phyloP scores from a whole-genome alignment of 2,888 invertebrate species.

The Lathronympha strigana region DNA sequence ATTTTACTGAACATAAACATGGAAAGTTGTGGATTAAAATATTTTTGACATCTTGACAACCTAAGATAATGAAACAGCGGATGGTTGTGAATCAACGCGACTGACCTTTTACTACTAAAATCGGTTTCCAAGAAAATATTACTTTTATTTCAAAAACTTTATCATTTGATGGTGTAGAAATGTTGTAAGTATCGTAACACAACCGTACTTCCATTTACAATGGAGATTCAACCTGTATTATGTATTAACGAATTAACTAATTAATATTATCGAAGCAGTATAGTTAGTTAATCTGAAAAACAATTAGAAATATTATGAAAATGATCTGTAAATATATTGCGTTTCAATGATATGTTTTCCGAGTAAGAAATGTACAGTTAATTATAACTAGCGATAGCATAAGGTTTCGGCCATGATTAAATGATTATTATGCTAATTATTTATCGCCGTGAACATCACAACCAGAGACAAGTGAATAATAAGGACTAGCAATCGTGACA shows the following conservation, averaged over 20 bases:
- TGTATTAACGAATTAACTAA: slow-evolving; percentile 29
- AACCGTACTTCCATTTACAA: slow-evolving; percentile 16
- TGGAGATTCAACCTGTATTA: slow-evolving; percentile 25
- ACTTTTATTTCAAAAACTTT: not conserved
- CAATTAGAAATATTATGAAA: slow-evolving; percentile 31
- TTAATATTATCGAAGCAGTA: slow-evolving; percentile 25
- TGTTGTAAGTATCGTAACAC: not conserved
- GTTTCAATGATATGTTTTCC: slow-evolving; percentile 51
- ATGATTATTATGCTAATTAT: slow-evolving; percentile 60
- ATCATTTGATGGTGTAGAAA: not conserved
- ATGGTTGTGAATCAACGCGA: slow-evolving; percentile 9
- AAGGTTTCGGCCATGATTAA: slow-evolving; percentile 72
- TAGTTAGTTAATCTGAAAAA: slow-evolving; percentile 37
- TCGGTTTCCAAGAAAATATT: not conserved
- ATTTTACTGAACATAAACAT: too few species aligned
- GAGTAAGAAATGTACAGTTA: slow-evolving; percentile 68
- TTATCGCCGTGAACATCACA: slow-evolving; percentile 68
- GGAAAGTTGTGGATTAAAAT: too few species aligned
- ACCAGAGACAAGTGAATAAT: slow-evolving; percentile 54
- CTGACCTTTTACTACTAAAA: slow-evolving; percentile 1
- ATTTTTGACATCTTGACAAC: slow-evolving; percentile 2
- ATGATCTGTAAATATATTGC: slow-evolving; percentile 70
- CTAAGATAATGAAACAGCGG: not conserved
- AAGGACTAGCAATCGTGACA: not conserved
- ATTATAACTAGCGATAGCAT: slow-evolving; percentile 63